A percentile compares a stretch with the other conserved stretches of the same genome.
Conservation (phyloP, 2,797 vertebrate species). For the Lacerta agilis region DNA sequence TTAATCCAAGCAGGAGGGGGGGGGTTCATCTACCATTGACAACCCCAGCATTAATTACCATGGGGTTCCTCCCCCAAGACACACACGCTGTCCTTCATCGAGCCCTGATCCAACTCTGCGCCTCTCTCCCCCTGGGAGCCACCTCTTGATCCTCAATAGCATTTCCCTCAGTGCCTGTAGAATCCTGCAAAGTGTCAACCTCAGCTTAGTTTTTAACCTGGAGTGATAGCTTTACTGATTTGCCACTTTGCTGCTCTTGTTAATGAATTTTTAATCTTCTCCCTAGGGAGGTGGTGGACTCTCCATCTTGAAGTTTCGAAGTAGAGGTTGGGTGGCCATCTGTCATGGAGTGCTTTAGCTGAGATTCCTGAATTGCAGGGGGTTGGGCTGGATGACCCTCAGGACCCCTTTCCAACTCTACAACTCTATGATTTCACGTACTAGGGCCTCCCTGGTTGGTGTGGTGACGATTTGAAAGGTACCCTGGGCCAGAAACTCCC, state of each 20-base stretch:
- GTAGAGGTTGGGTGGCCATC: too few species aligned
- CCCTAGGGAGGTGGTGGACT: too few species aligned
- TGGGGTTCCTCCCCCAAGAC: not conserved
- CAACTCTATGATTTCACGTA: too few species aligned
- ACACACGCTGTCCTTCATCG: constrained; percentile 10
- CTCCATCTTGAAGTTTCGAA: too few species aligned
- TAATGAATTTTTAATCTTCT: constrained; percentile 99
- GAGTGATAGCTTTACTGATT: constrained; percentile 97
- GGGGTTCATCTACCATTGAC: not conserved
- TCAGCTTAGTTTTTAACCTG: constrained; percentile 88
- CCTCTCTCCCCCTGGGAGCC: constrained; percentile 38
- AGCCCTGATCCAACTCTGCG: constrained; percentile 29
- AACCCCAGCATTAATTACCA: constrained; percentile 18
- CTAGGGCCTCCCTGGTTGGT: too few species aligned
- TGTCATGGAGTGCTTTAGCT: too few species aligned
- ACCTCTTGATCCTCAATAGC: constrained; percentile 41
- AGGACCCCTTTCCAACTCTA: not conserved
- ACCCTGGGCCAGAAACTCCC: not conserved
- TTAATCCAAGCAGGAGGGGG: not conserved
- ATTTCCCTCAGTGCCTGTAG: constrained; percentile 71
- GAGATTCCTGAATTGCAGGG: too few species aligned
- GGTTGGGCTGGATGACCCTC: too few species aligned
- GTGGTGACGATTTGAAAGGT: not conserved
- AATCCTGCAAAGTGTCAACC: constrained; percentile 82
- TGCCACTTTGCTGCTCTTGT: constrained; percentile 97